Evolutionary conservation across 2,797 vertebrate genomes (phyloP), one percentile per base, ranked within the genome.

Genomic region (Dermochelys coriacea): DNA sequence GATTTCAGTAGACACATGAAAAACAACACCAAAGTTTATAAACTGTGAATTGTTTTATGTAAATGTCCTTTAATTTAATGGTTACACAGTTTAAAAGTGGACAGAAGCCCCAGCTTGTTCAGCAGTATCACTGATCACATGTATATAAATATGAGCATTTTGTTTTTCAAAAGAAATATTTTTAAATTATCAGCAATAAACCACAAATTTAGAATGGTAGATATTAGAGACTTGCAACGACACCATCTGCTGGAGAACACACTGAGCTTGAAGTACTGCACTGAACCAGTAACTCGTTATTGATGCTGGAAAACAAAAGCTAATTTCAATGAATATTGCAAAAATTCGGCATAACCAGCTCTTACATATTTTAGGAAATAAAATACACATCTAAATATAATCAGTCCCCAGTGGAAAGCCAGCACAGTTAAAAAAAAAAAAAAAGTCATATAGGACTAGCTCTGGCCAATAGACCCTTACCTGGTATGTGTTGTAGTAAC

Each of bases 401-500:
- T 0, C 74, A n/a, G 57, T 85, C 50, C 47, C 12, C 51, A 16
- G 11, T 1, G 19, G 21, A 90, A 88, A 85, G 19, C 50, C 12
- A 47, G 31, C 25, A 79, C 18, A 68, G 3, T 6, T 9, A 34
- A 34, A 61, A 61, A 59, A 9, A 52, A 21, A 19, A 52, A 23
- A 34, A 34, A 8, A 23, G 64, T 71, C 10, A 47, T 4, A 8
- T 8, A 78, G 21, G 61, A 89, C 61, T 8, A 71, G 55, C n/a
- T 49, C 37, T 18, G 9, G 31, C 27, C 14, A 15, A 55, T 0
- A 18, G 45, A 80, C 34, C 82, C 96, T 93, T 93, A 99, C 99
- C 98, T 99, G 99, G 93, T 99, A 99, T 0, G 99, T 98, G 93
- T 99, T 99, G 97, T 99, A 99, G 97, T 99, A 99, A 98, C 99